phyloP scores from a whole-genome alignment of 2,113 vertebrate genomes.

The Vulpes ferrilata region DNA sequence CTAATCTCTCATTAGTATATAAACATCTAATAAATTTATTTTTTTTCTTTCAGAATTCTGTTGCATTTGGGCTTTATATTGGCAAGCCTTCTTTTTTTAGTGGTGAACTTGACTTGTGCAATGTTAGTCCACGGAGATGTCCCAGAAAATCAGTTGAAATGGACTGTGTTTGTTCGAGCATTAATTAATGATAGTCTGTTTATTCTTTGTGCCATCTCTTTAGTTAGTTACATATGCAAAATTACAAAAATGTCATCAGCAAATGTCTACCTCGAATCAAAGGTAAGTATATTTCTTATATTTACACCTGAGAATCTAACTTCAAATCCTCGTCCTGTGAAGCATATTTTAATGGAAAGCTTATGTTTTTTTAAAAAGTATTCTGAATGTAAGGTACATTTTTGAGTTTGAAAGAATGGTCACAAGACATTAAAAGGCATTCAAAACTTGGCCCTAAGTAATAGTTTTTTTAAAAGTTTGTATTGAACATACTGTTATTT shows the following conservation, averaged over 20 bases:
- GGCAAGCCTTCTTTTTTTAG: constrained; percentile 93
- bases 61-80: constrained; percentile 93
- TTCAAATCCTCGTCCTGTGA: constrained; percentile 37
- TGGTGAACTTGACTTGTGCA: constrained; percentile 96
- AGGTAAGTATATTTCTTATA: constrained; percentile 88
- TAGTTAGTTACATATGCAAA: constrained; percentile 96
- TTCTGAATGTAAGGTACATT: constrained; percentile 1
- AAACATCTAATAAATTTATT: constrained; percentile 56
- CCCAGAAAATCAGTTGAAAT: constrained; percentile 89
- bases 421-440: constrained; percentile 44
- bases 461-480: neutral
- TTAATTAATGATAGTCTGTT: constrained; percentile 96
- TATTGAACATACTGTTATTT: constrained; percentile 36
- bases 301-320: constrained; percentile 61
- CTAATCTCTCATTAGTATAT: constrained; percentile 56
- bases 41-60: constrained; percentile 89
- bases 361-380: neutral
- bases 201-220: constrained; percentile 94
- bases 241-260: constrained; percentile 98
- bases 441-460: constrained; percentile 31
- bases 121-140: constrained; percentile 91
- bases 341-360: constrained; percentile 57
- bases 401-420: constrained; percentile 32
- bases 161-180: constrained; percentile 92
- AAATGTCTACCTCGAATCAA: constrained; percentile 99